Base-by-base conservation (phyloP, 2,888 invertebrate species). In the Morinoia aosen region DNA sequence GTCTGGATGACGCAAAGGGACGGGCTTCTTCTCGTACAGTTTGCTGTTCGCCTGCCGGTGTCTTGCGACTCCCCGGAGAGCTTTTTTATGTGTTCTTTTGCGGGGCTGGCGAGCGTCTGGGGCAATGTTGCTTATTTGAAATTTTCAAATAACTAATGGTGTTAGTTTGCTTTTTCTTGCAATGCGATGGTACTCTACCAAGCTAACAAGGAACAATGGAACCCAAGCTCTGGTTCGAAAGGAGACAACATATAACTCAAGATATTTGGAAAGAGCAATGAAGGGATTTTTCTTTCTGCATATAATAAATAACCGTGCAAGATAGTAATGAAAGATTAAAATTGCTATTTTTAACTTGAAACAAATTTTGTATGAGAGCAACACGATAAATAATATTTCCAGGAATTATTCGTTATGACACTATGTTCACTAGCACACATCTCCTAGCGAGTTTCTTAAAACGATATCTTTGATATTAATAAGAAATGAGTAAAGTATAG, bases 21-120 rank as follows among this genome's bases (percentile, higher is more conserved):
- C 14, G 0, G 56, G 39, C 19, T 56, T 57, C 93, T 93, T 93
- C 57, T 93, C 11, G 25, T 93, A 93, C 19, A 93, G 93, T 57
- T 57, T 57, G 25, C 12, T 16, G 48, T 93, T 93, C 19, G 93
- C 93, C 12, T 56, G 57, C 93, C 57, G 56, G 93, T 93, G 93
- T 56, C 93, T 39, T 25, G 93, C 93, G n/a, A 93, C 56, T 39
- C 93, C 93, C 48, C 93, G 93, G 48, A 93, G 57, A 57, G 93
- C 48, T 57, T n/a, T 57, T 14, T 57, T 56, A 12, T 93, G 93
- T 11, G 10, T 3, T 33, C 11, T 56, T 16, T 56, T 58, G 57
- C 93, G 93, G 11, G 93, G 93, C 93, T 93, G 93, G n/a, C 93
- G 56, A 57, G 56, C 16, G 93, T n/a, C 93, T 93, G 93, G 57